Base-by-base conservation (phyloP, 2,888 invertebrate genomes). In the Cosmia trapezina region DNA sequence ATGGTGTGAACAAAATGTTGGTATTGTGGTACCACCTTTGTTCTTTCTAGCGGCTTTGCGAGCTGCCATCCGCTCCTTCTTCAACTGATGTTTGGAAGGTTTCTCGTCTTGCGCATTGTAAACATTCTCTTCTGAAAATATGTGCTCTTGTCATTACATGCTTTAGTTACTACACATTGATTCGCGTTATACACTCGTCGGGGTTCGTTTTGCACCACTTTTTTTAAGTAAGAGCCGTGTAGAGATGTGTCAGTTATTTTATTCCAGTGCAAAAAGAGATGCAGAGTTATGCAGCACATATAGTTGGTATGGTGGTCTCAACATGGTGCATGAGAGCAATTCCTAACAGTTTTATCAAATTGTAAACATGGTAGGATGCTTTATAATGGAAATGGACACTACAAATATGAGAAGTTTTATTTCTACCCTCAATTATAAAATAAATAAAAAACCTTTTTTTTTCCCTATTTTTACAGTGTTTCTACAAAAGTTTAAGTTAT, bases 71-170 rank as follows among this genome's bases (percentile, higher is more conserved):
- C 96, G 96, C 88, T 97, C 97, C 88, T 97, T 97, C 92, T 97
- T 97, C 70, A 96, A 91, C 89, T 97, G 97, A 90, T 97, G 96
- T 90, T 97, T 97, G 7, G 97, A 97, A 5, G 96, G 95, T 88
- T 97, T 94, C 80, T 96, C 96, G 82, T 97, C 96, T 88, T 96
- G 96, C n/a, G 92, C 82, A 92, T 93, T 95, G 92, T 92, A 94
- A 76, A 90, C 87, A 91, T 93, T 94, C 85, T 96, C 96, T 87
- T 96, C 96, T 96, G 95, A 91, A 96, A 96, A 91, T 88, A 91
- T 81, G 88, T 89, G 76, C 74, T 75, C 74, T 86, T 81, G 78
- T 91, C 88, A 90, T 89, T 87, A 84, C 89, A 89, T 90, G 91
- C 90, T 87, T 90, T 90, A 89, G 87, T 83, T 73, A 88, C 89